Evolutionary conservation across 1,140 invertebrate genomes (phyloP).

Genomic region (Drosophila bocqueti): DNA sequence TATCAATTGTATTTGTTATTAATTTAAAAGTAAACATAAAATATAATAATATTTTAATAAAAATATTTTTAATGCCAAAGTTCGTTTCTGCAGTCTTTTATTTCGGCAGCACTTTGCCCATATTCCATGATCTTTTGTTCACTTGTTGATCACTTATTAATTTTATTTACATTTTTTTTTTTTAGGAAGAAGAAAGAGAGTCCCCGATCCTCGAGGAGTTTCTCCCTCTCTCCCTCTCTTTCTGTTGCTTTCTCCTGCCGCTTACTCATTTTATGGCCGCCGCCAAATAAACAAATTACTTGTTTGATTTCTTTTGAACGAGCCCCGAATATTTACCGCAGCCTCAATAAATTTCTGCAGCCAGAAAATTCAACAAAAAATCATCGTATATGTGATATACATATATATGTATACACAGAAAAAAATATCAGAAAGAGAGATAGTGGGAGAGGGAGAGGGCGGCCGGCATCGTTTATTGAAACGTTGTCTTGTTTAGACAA

Average conservation of each 20-base stretch:
- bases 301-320: conserved; percentile 83
- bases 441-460: background rate
- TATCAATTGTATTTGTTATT: too few species aligned
- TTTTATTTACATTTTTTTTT: background rate
- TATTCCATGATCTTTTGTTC: background rate
- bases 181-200: background rate
- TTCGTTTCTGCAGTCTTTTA: conserved; percentile 44
- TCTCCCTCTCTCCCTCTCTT: background rate
- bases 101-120: conserved; percentile 2
- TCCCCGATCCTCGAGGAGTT: background rate
- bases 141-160: background rate
- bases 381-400: background rate
- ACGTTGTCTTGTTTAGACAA: conserved; percentile 80
- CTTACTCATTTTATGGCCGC: conserved; percentile 71
- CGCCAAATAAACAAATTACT: conserved; percentile 81
- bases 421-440: background rate
- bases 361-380: conserved; percentile 18
- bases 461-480: conserved; percentile 72
- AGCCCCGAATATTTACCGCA: conserved; percentile 81
- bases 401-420: background rate
- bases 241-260: conserved; percentile 46
- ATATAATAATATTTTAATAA: too few species aligned
- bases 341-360: conserved; percentile 83
- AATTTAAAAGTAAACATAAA: too few species aligned
- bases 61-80: background rate